A percentile compares a stretch with the other conserved stretches of the same genome.
These are phyloP conservation scores for Limnephilus lunatus DNA, from an alignment of 2,888 invertebrate genomes.

Conservation along the genomic window DNA sequence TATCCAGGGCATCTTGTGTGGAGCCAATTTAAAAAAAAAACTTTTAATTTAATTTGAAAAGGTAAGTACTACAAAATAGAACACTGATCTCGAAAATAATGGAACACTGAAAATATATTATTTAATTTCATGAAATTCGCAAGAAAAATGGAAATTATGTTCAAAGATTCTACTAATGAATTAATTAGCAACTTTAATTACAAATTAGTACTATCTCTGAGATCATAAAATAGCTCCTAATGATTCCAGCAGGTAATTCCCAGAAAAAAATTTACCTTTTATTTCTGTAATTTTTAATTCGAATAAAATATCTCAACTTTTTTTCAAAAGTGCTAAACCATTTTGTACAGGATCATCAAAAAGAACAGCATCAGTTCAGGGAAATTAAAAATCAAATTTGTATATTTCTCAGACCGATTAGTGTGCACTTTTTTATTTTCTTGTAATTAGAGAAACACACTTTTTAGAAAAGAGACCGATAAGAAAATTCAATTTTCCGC, in stretches of 20 bases:
- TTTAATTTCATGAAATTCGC: neutral
- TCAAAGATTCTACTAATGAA: neutral
- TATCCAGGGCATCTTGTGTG: no score
- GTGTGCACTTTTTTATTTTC: neutral
- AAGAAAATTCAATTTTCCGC: no score
- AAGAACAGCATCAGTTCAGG: neutral
- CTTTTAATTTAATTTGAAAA: no score
- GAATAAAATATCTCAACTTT: neutral
- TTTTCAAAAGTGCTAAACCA: neutral
- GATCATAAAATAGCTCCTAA: neutral
- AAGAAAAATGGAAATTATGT: neutral
- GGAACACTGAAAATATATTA: neutral
- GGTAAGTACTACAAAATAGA: no score
- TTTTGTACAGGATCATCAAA: neutral
- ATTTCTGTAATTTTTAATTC: neutral
- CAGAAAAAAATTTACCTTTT: neutral
- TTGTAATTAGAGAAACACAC: neutral
- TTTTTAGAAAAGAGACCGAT: no score
- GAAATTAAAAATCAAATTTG: neutral
- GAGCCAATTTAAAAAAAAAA: no score
- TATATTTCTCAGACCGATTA: neutral
- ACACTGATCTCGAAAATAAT: neutral
- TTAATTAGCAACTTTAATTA: neutral
- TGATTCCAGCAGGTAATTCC: neutral
- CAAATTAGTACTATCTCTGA: neutral